Base-by-base conservation (phyloP, 2,113 vertebrate species). In the Solenodon paradoxus region DNA sequence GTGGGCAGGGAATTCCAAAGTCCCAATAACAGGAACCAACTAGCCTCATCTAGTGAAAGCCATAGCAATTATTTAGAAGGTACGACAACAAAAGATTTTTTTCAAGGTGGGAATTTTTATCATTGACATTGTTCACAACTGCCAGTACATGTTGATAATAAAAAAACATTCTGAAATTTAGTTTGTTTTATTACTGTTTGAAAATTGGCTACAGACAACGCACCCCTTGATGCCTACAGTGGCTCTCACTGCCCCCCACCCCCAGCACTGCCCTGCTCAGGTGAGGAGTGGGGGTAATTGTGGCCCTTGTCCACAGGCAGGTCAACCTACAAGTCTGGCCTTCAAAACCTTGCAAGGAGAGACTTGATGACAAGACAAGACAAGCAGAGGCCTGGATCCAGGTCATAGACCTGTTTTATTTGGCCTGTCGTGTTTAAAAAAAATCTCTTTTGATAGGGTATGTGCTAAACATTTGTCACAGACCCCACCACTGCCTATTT, bases 41-140 rank as follows among this genome's bases (percentile, higher is more conserved):
- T n/a, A n/a, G n/a, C n/a, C n/a, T n/a, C n/a, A n/a, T n/a, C n/a
- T n/a, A n/a, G n/a, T n/a, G n/a, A n/a, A n/a, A n/a, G n/a, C n/a
- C n/a, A 20, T 28, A 64, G 75, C 32, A 84, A 92, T 88, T 88
- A 90, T 61, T 92, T 84, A 90, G 81, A 88, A 91, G 49, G 90
- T 77, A 88, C 28, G 80, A 35, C 49, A 88, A 90, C 32, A 69
- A 80, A 81, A 94, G 30, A 69, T 45, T 32, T 30, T 94, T 90
- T 63, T 72, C 74, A 88, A 88, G 45, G 77, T 88, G 40, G 53
- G 45, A 85, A 81, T 71, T 81, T 92, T 84, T 74, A 80, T 75
- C 40, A 87, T 35, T 49, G 47, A 64, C 53, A 55, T 77, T 35
- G 35, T 82, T 88, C 38, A 88, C 59, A 88, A 88, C 77, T 59